phyloP scores from a whole-genome alignment of 2,797 vertebrate species.

The Takifugu rubripes region DNA sequence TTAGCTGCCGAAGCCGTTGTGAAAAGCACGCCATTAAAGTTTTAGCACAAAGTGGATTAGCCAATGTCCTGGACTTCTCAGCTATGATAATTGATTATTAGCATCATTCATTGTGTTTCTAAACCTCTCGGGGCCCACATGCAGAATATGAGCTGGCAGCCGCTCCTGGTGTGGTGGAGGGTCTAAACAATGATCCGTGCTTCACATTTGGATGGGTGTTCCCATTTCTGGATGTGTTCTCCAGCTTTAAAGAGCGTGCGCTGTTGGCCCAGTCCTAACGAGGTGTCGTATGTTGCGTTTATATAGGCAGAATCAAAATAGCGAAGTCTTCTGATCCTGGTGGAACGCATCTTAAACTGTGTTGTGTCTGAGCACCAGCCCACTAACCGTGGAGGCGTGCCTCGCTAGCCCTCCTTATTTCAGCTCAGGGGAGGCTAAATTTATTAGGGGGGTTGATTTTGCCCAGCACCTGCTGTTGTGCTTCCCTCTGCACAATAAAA shows the following conservation, averaged over 20 bases:
- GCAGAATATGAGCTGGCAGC: neutral
- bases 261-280: conserved; percentile 44
- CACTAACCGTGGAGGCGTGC: conserved; percentile 55
- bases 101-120: conserved; percentile 32
- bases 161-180: conserved; percentile 11
- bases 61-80: conserved; percentile 36
- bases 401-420: conserved; percentile 66
- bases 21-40: conserved; percentile 66
- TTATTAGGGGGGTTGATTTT: conserved; percentile 71
- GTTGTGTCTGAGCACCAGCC: conserved; percentile 24
- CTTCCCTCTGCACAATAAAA: conserved; percentile 67
- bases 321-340: conserved; percentile 23
- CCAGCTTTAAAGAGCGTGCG: conserved; percentile 33
- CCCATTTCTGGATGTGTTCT: conserved; percentile 23
- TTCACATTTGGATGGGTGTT: conserved; percentile 44
- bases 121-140: conserved; percentile 18
- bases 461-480: conserved; percentile 73
- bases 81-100: conserved; percentile 46
- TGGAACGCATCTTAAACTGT: conserved; percentile 22
- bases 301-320: conserved; percentile 16
- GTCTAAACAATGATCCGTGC: conserved; percentile 22
- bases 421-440: conserved; percentile 60
- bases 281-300: conserved; percentile 28
- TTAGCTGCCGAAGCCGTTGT: conserved; percentile 48
- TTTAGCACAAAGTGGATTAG: conserved; percentile 61